These are phyloP conservation scores for Tapirus indicus DNA, from an alignment of 2,797 vertebrate species.

Conservation along the genomic window DNA sequence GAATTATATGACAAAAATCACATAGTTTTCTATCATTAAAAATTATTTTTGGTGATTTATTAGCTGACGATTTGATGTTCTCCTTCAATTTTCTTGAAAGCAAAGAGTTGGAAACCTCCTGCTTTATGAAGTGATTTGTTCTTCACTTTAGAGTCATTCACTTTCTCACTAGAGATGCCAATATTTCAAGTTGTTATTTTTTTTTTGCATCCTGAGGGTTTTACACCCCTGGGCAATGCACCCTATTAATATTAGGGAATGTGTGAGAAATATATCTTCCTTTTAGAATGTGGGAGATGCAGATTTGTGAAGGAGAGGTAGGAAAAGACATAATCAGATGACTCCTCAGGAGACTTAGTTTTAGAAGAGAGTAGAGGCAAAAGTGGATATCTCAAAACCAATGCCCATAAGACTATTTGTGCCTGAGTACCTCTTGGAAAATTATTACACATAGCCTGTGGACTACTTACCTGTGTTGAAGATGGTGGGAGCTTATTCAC, in stretches of 20 bases:
- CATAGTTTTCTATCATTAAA: neutral
- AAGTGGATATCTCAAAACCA: neutral
- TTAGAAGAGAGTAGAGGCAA: neutral
- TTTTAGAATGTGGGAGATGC: neutral
- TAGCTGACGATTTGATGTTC: slow-evolving; percentile 32
- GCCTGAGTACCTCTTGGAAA: neutral
- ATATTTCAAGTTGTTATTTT: slow-evolving; percentile 5
- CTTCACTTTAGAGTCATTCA: slow-evolving; percentile 48
- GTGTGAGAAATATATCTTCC: neutral
- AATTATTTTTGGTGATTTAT: slow-evolving; percentile 49
- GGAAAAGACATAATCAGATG: neutral
- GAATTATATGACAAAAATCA: neutral
- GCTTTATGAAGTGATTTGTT: slow-evolving; percentile 43
- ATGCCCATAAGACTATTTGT: neutral
- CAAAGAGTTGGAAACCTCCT: neutral
- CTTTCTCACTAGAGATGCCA: neutral
- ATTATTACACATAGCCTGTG: neutral
- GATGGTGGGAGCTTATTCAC: neutral
- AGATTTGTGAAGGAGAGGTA: neutral
- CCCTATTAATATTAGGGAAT: neutral
- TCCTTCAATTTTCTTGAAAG: slow-evolving; percentile 69
- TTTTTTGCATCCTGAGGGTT: neutral
- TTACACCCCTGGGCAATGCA: neutral
- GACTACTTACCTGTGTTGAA: neutral
- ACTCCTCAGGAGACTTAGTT: neutral